Conservation (phyloP, 1,140 invertebrate species). For the Aricia agestis region DNA sequence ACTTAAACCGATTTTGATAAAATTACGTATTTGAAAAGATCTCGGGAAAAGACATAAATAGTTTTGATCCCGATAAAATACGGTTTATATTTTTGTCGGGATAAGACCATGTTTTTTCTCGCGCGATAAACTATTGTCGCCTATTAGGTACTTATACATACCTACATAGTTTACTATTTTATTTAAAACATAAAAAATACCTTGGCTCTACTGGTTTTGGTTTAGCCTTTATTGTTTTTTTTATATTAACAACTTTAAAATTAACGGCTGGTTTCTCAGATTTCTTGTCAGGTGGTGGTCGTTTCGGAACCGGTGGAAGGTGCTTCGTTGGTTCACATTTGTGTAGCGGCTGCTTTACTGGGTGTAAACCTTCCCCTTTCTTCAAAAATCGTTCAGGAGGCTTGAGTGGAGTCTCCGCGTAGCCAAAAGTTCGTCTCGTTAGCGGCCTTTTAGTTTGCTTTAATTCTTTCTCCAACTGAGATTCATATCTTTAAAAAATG, state of each 20-base stretch:
- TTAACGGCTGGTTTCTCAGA: conserved; percentile 56
- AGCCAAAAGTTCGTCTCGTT: conserved; percentile 77
- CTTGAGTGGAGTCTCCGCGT: conserved; percentile 75
- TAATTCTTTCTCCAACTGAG: conserved; percentile 56
- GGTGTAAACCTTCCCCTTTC: conserved; percentile 76
- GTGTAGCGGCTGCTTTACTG: conserved; percentile 67
- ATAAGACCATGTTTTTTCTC: too few relatives aligned
- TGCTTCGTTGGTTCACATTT: conserved; percentile 54
- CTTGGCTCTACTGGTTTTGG: conserved; percentile 69
- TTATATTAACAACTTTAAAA: conserved; percentile 77
- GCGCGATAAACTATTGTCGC: too few relatives aligned
- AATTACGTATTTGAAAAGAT: too few relatives aligned
- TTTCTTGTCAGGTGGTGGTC: conserved; percentile 42
- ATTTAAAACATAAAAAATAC: conserved; percentile 25
- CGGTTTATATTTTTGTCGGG: too few relatives aligned
- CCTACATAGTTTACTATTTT: too few relatives aligned
- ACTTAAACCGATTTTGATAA: too few relatives aligned
- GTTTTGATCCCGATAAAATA: too few relatives aligned
- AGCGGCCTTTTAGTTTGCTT: conserved; percentile 55
- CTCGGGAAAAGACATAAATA: too few relatives aligned
- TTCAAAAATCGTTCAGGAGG: conserved; percentile 77
- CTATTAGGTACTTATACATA: too few relatives aligned
- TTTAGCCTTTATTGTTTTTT: conserved; percentile 71
- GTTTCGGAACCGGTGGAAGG: conserved; percentile 69
- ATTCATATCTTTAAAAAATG: conserved; percentile 50